Evolutionary conservation across 2,888 invertebrate genomes (phyloP), one percentile per base, ranked within the genome.

Genomic region (Sesamia inferens): DNA sequence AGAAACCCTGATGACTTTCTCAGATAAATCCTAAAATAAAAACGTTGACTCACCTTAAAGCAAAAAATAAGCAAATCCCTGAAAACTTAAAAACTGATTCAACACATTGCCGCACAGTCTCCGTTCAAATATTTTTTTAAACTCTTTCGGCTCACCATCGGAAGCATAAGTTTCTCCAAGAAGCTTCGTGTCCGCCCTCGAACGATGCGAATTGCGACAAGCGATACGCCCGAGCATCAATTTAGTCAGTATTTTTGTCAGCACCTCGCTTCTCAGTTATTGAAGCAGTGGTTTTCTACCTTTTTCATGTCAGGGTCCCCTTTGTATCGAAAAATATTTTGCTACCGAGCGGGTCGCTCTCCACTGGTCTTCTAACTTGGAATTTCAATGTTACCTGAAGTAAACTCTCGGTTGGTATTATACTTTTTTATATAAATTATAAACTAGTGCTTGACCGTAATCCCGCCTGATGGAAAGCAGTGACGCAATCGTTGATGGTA

Each of bases 111-210:
- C 74, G 48, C 51, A 42, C 14, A 31, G 31, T 61, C 22, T 31
- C 4, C 31, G 54, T 47, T 58, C n/a, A n/a, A 57, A 58, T 47
- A 55, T 83, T 74, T 72, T 67, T 78, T 70, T 66, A 71, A 79
- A 47, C 58, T 66, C 71, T 68, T 72, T 59, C 24, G 22, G 57
- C 10, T 31, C 16, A 65, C 57, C 47, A 62, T 76, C 68, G 14
- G 54, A 71, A 39, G 24, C 61, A 61, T 59, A 81, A 78, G 74
- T 82, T 82, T 24, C 14, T 39, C 19, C 55, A n/a, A 72, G 68
- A 48, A 19, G 31, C 64, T 0, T 7, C 3, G 64, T 31, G 14
- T 10, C n/a, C 6, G 4, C 6, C 0, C 31, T 31, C 19, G 48
- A 65, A 31, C 14, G 48, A 14, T 14, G 19, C 64, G 64, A n/a